Evolutionary conservation across 2,797 vertebrate species (phyloP).

Genomic region (Petrocephalus schoutedeni): DNA sequence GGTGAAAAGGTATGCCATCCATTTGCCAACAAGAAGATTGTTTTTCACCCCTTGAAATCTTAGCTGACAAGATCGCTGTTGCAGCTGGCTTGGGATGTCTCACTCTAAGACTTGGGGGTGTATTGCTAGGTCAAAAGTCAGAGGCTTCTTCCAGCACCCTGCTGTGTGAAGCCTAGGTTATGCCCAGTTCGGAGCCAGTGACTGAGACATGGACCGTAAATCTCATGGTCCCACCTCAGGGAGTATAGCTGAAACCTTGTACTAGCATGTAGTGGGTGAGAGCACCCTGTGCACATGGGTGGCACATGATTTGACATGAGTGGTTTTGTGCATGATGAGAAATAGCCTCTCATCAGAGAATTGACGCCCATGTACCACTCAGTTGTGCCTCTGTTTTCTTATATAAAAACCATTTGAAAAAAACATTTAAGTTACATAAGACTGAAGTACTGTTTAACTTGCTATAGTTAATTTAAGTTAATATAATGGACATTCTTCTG

Average conservation of each 20-base stretch:
- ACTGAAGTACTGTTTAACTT: slow-evolving; percentile 11
- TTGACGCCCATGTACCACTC: background rate
- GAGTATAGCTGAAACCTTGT: background rate
- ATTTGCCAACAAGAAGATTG: slow-evolving; percentile 66
- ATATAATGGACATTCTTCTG: background rate
- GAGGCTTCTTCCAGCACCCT: slow-evolving; percentile 49
- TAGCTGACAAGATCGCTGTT: slow-evolving; percentile 60
- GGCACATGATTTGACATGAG: background rate
- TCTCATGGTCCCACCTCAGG: slow-evolving; percentile 25
- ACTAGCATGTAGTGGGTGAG: background rate
- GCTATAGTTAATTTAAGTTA: background rate
- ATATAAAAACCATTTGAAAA: slow-evolving; percentile 6
- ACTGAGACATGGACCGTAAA: slow-evolving; percentile 33
- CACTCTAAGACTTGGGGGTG: slow-evolving; percentile 22
- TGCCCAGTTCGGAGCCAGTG: slow-evolving; percentile 45
- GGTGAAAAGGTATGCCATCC: slow-evolving; percentile 46
- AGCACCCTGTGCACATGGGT: background rate
- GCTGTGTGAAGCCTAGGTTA: slow-evolving; percentile 53
- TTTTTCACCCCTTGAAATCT: slow-evolving; percentile 67
- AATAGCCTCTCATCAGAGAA: slow-evolving; percentile 11
- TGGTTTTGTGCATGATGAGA: background rate
- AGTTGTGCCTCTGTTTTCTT: background rate
- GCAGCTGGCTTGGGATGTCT: slow-evolving; percentile 58
- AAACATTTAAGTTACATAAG: background rate
- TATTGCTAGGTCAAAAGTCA: slow-evolving; percentile 46